Evolutionary conservation across 2,888 invertebrate genomes (phyloP), one percentile per base, ranked within the genome.

Genomic region (Lacanobia wlatinum): DNA sequence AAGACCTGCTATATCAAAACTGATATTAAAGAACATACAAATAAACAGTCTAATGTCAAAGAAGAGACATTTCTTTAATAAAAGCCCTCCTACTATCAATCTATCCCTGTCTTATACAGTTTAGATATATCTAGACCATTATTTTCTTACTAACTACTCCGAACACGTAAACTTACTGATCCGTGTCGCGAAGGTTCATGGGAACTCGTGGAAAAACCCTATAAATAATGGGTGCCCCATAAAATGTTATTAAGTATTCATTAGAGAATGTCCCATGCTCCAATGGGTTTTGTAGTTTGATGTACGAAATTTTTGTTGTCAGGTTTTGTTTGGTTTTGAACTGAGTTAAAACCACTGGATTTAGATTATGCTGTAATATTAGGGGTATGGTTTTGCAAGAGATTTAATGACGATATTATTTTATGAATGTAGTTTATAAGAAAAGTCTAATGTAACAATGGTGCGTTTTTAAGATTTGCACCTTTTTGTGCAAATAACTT

Each of bases 241-340:
- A 93, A 93, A 92, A 90, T 89, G 83, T 86, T 87, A 91, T 88
- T 90, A 90, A 91, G 92, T 90, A 92, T 92, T 91, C 93, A 93
- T 92, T 91, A 86, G 86, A 75, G n/a, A 61, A 61, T 77, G 89
- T 87, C 87, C 83, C 78, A 73, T 79, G 78, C 68, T 84, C 84
- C 64, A 84, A 84, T 85, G 88, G 48, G 38, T 70, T 79, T 79
- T 62, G 38, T 56, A 56, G 68, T 68, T 70, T 38, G 53, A 67
- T 67, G 53, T 66, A 78, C 83, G 62, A 83, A 83, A 70, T 70
- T 79, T 70, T 34, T 59, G 53, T 73, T 14, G 38, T 48, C 14
- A 62, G 10, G 58, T 67, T 60, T 43, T 16, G 10, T 40, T 23
- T 52, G 28, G 21, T 40, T 28, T 18, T 66, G 6, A 21, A 1